Base-by-base conservation (phyloP, 1,140 invertebrate genomes). In the Brachionus sp. region DNA sequence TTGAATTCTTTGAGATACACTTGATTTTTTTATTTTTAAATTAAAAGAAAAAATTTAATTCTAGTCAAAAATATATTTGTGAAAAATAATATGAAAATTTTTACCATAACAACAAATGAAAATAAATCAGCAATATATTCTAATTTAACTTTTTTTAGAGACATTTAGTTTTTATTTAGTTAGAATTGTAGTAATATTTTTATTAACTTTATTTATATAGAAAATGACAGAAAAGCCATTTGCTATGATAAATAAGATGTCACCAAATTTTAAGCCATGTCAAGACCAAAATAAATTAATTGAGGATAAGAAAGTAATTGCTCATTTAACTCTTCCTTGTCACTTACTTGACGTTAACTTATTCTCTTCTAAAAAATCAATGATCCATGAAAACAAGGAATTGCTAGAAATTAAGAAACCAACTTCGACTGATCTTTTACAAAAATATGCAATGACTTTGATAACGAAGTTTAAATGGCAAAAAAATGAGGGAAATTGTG, bases 251-350 rank as follows among this genome's bases (percentile, higher is more conserved):
- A 9, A 70, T 70, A 70, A 70, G 37, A 19, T 16, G 1, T 70
- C 66, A 39, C 66, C 66, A 16, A 70, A 70, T 39, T 39, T 70
- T 39, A 70, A 70, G 16, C 6, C 29, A 39, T 70, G 66, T 70
- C n/a, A 3, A 3, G 9, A 70, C 7, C 6, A 70, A n/a, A 19
- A 37, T 13, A 39, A 70, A 9, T 9, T n/a, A 7, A 70, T 3
- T 39, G 16, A 16, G 2, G 13, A 37, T 16, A 39, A 66, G 29
- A 66, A 66, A 57, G 50, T 57, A 19, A 57, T 57, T 19, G 50
- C 50, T 16, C 19, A 57, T 19, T 66, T 37, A 33, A 66, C 25
- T 33, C 33, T 37, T 33, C 64, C 64, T 66, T 37, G 25, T 66
- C 13, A 66, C 3, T 7, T 33, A 33, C 33, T 37, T 23, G 64